Evolutionary conservation across 2,888 invertebrate genomes (phyloP).

Genomic region (Siphlonurus alternatus): DNA sequence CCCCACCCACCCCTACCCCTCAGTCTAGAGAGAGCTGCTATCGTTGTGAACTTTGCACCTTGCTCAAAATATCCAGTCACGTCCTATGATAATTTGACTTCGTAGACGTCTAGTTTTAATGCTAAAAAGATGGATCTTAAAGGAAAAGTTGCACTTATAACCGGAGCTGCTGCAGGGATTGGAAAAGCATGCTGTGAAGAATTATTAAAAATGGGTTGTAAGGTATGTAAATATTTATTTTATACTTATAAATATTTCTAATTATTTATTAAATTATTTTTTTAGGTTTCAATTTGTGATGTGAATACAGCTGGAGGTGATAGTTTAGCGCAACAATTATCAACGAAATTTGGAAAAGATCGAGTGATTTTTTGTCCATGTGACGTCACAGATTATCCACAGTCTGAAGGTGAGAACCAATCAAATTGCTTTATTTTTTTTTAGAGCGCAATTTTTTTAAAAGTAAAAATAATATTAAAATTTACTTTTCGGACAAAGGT

Average conservation of each 20-base stretch:
- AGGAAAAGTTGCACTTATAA: constrained; percentile 54
- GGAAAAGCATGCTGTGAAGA: constrained; percentile 56
- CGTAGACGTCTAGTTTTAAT: no score
- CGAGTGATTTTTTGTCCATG: constrained; percentile 54
- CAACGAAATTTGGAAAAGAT: constrained; percentile 46
- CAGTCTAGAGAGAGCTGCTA: no score
- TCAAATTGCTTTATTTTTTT: constrained; percentile 9
- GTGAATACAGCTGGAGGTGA: constrained; percentile 53
- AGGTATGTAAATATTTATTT: constrained; percentile 28
- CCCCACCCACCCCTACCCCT: no score
- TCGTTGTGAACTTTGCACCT: no score
- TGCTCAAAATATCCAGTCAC: no score
- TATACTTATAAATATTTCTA: background rate
- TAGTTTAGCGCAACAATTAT: constrained; percentile 44
- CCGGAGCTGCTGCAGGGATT: constrained; percentile 56
- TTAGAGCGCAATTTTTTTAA: no score
- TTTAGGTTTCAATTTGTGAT: constrained; percentile 55
- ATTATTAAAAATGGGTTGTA: constrained; percentile 51
- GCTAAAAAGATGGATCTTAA: constrained; percentile 54
- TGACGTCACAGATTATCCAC: constrained; percentile 61
- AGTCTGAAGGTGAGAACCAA: constrained; percentile 45
- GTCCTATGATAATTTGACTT: no score
- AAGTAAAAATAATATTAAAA: no score
- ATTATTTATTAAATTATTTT: constrained; percentile 7
- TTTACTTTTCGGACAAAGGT: no score